Conservation (phyloP, 2,113 vertebrate genomes). For the Oenanthe melanoleuca region DNA sequence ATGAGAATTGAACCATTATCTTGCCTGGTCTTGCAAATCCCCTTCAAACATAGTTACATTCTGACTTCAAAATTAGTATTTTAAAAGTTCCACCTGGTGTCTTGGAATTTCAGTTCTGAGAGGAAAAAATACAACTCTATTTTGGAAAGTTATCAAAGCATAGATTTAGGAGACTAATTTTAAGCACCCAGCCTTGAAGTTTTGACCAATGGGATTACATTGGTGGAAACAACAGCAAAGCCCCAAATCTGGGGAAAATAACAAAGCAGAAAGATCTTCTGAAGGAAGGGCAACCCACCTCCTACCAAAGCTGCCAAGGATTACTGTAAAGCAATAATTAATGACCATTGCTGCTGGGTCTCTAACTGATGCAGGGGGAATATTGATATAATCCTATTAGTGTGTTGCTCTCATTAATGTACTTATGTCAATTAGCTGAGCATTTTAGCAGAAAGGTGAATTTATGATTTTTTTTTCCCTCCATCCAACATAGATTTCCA, state of each 20-base stretch:
- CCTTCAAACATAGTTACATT: background rate
- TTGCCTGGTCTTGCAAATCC: background rate
- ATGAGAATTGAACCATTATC: background rate
- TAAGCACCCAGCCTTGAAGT: background rate
- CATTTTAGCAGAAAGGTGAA: constrained; percentile 70
- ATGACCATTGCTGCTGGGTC: constrained; percentile 58
- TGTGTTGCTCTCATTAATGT: constrained; percentile 66
- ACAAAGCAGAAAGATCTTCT: constrained; percentile 28
- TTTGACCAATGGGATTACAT: background rate
- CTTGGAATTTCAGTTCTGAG: background rate
- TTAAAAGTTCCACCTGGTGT: background rate
- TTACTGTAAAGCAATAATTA: constrained; percentile 67
- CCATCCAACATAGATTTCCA: constrained; percentile 36
- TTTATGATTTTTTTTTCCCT: constrained; percentile 44
- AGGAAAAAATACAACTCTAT: background rate
- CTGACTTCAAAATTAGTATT: background rate
- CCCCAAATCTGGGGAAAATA: constrained; percentile 25
- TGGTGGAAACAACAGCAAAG: background rate
- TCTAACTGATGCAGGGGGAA: constrained; percentile 62
- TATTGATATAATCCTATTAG: constrained; percentile 73
- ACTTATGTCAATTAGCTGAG: constrained; percentile 73
- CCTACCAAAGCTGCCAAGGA: constrained; percentile 21
- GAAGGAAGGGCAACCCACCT: constrained; percentile 26
- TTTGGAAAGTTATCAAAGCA: background rate
- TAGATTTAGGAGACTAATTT: background rate